A percentile compares a stretch with the other conserved stretches of the same genome.
These are phyloP conservation scores for Parapristionchus giblindavisi DNA, from an alignment of 2,888 invertebrate species.

Conservation along the genomic window DNA sequence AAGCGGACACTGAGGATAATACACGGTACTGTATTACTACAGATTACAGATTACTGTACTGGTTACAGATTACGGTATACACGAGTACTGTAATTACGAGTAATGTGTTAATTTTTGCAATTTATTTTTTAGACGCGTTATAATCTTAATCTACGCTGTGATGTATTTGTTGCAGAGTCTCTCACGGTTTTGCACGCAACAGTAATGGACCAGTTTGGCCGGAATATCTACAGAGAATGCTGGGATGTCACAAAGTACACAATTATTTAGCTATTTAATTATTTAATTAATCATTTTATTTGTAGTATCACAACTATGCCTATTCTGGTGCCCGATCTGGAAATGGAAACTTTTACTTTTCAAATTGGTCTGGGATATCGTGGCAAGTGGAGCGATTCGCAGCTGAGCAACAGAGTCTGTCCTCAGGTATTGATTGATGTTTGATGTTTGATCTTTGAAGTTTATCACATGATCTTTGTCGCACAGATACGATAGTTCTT, in stretches of 20 bases:
- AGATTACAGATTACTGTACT: too few relatives aligned
- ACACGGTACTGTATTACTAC: not conserved
- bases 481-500: conserved; percentile 54
- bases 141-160: not conserved
- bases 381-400: conserved; percentile 56
- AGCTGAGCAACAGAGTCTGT: conserved; percentile 44
- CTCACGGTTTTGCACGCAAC: conserved; percentile 49
- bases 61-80: too few relatives aligned
- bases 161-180: not conserved
- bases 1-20: conserved; percentile 47
- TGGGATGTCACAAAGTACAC: conserved; percentile 53
- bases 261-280: not conserved
- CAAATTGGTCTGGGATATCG: conserved; percentile 56
- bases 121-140: not conserved
- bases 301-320: conserved; percentile 61
- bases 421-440: conserved; percentile 28
- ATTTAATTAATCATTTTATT: not conserved
- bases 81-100: too few relatives aligned
- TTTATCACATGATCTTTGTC: not conserved
- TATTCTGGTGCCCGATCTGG: conserved; percentile 60
- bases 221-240: conserved; percentile 57
- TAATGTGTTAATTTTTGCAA: too few relatives aligned
- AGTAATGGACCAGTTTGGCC: conserved; percentile 62
- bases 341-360: conserved; percentile 60
- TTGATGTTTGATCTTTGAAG: not conserved